Base-by-base conservation (phyloP, 2,888 invertebrate genomes). In the Bellardia pandia region DNA sequence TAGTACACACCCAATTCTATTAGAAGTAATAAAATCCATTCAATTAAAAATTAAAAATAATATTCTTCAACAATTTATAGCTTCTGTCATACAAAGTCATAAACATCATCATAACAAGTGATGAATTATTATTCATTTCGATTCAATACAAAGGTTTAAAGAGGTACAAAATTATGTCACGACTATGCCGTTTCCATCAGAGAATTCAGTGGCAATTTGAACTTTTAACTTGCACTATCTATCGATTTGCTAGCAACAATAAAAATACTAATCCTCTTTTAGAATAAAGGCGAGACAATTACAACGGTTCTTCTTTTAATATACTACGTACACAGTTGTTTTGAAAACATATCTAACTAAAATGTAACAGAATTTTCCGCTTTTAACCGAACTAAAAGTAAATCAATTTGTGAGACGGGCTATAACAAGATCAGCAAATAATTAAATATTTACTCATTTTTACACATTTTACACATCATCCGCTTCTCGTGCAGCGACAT, bases 201-300 rank as follows among this genome's bases (percentile, higher is more conserved):
- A 42, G 81, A 78, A 42, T 87, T 85, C 81, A 87, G 87, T 85
- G 85, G 60, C 69, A 69, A 81, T 81, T 84, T 85, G 77, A 85
- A 86, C 83, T 80, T 80, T 86, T 60, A 76, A 84, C 83, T 79
- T 74, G 72, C 66, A 76, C 66, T 83, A 86, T 86, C 86, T 83
- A 86, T 86, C 86, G 53, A 30, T 71, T 72, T 66, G 33, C 48
- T 56, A 48, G 14, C 45, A 69, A 45, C 53, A 68, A 74, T 45
- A 58, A 71, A 51, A 81, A 33, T 37, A 40, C 40, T 40, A 45
- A 2, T 69, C 2, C 58, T 66, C 23, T 6, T 33, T 11, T 33
- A 23, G 42, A 42, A 66, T 42, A 79, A 69, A 62, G 13, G 45
- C 11, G 45, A 45, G 33, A 69, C 4, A 40, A 78, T 60, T 53